phyloP scores from a whole-genome alignment of 2,888 invertebrate species.

The Lomographa bimaculata region DNA sequence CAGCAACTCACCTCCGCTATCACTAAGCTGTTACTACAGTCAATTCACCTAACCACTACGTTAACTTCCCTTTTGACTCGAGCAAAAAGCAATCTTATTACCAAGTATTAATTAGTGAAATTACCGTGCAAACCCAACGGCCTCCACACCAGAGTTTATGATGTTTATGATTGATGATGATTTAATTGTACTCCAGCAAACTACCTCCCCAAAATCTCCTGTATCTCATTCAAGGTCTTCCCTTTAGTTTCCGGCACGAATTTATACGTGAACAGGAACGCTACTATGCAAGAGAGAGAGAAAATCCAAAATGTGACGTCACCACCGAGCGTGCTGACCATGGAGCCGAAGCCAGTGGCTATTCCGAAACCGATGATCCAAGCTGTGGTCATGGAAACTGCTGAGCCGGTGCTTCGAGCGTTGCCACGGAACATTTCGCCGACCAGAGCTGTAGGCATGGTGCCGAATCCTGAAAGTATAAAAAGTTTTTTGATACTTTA shows the following conservation, averaged over 20 bases:
- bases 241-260: conserved; percentile 54
- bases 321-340: conserved; percentile 43
- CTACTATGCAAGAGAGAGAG: conserved; percentile 39
- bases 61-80: no score
- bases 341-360: conserved; percentile 42
- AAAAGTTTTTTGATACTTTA: neutral
- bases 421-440: conserved; percentile 52
- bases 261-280: conserved; percentile 44
- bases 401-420: conserved; percentile 47
- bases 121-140: no score
- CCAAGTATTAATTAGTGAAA: no score
- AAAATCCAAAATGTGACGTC: conserved; percentile 50
- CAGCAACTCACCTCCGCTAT: no score
- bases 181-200: no score
- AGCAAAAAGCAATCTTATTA: no score
- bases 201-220: conserved; percentile 39
- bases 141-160: no score
- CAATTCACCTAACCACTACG: no score
- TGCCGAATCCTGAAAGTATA: conserved; percentile 44
- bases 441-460: conserved; percentile 47
- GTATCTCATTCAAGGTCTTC: conserved; percentile 47
- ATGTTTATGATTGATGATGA: no score
- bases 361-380: conserved; percentile 53
- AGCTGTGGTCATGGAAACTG: conserved; percentile 48
- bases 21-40: no score